Conservation (phyloP, 2,888 invertebrate genomes). For the Mythimna vitellina region DNA sequence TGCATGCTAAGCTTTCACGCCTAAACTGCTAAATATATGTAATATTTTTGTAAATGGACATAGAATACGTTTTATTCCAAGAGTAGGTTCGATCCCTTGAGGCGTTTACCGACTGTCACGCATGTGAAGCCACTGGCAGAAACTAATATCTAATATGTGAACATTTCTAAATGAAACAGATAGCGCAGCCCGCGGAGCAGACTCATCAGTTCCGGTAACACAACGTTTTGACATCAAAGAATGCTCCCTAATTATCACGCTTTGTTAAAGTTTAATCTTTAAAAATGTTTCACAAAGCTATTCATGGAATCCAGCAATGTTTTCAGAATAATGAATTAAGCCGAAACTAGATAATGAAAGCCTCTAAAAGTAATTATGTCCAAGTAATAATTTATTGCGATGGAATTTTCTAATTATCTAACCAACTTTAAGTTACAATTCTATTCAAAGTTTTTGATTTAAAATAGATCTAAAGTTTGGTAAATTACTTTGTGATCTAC, state of each 20-base stretch:
- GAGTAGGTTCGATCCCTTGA: not conserved
- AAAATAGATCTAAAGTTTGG: conserved; percentile 22
- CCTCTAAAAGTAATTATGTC: conserved; percentile 37
- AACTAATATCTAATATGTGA: not conserved
- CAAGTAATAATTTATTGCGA: conserved; percentile 45
- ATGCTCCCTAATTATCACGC: not conserved
- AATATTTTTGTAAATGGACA: not conserved
- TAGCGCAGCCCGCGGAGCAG: not conserved
- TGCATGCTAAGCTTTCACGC: not conserved
- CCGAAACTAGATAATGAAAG: conserved; percentile 31
- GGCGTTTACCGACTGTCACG: not conserved
- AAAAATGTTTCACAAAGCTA: conserved; percentile 23
- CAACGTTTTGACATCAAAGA: conserved; percentile 5
- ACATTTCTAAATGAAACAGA: not conserved
- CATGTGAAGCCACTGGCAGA: not conserved
- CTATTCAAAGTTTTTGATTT: conserved; percentile 21
- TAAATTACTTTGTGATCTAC: not conserved
- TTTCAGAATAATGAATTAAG: conserved; percentile 34
- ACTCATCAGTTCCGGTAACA: not conserved
- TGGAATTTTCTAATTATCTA: conserved; percentile 51
- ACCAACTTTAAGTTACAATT: conserved; percentile 27
- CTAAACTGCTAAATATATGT: not conserved
- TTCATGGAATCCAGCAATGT: conserved; percentile 4
- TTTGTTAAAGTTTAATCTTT: conserved; percentile 10
- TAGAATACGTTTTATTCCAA: not conserved